Evolutionary conservation across 2,888 invertebrate genomes (phyloP), one percentile per base, ranked within the genome.

Genomic region (Eristalinus aeneus): DNA sequence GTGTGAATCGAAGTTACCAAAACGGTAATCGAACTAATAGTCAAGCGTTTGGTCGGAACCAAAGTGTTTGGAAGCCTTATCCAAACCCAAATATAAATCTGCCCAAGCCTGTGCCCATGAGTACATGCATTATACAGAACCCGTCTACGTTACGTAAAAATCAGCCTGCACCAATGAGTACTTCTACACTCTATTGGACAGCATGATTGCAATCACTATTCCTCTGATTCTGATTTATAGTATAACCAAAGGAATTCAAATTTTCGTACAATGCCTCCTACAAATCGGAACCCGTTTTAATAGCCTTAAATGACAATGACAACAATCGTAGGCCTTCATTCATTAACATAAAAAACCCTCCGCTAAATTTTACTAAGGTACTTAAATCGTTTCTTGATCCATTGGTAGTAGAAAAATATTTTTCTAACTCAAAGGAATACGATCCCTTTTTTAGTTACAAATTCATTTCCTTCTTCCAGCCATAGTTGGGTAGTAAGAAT

Each of bases 11-110:
- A 6, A 22, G 23, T 20, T 23, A 46, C 32, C 61, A 32, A 36
- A 27, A 46, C 34, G 54, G 39, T 20, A 39, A 39, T 23, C 67
- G 53, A 9, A 67, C 67, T 27, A 73, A 79, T 27, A 65, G 36
- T 11, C 61, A 79, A 61, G 67, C 67, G 46, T 79, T 67, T 32
- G 65, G 78, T n/a, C 69, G n/a, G 11, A 68, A 27, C 16, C 64
- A 56, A 36, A 72, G 73, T n/a, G 72, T 72, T 56, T 78, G 78
- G 79, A 73, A 67, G 60, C 65, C 73, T 46, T 56, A 12, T 5
- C 16, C 60, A 12, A 58, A 73, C 27, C 5, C 34, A 34, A 73
- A 73, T 16, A 12, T 12, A 54, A 36, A 58, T n/a, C 10, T n/a
- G 39, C 60, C 36, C 16, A 79, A 22, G 16, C 54, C 67, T 8